Evolutionary conservation across 2,113 vertebrate genomes (phyloP), one percentile per base, ranked within the genome.

Genomic region (Engraulis encrasicolus): DNA sequence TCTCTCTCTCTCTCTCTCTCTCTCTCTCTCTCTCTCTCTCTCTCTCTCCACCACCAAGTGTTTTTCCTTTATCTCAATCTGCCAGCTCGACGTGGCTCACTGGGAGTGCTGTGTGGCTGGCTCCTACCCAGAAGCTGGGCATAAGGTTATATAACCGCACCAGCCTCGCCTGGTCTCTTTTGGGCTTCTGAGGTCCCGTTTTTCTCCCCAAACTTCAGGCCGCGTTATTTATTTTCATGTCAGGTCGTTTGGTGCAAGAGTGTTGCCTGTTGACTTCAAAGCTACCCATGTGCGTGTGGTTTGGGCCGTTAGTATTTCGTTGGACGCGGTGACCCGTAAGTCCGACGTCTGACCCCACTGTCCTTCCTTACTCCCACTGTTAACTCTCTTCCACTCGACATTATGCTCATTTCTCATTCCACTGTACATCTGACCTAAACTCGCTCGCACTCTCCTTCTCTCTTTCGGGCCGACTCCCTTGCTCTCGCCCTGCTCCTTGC

Each of bases 61-160:
- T 84, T 19, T 40, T 85, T 45, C 38, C 6, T 54, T 50, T 87
- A 50, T 58, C 50, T 79, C 34, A 54, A 83, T 88, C 27, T 81
- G n/a, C 79, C 77, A 20, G 82, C 86, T 85, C 83, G 81, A 77
- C 38, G 78, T 71, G 61, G 85, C 80, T 40, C 38, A 27, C 85
- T 74, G 85, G 31, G 23, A 81, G 78, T 49, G 84, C 49, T 79
- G 80, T 84, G 87, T 88, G 85, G 79, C 82, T 52, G 50, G 7
- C 49, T 88, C 77, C 79, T 83, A 45, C 85, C 81, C 23, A 84
- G 81, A n/a, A 83, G 82, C 86, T 89, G 58, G 50, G 80, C 78
- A 82, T 61, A 84, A 84, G 79, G 84, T 88, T 88, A 85, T 20
- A 86, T 88, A 90, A 91, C 81, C 61, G 9, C 27, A 52, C 50